Evolutionary conservation across 2,797 vertebrate species (phyloP), one percentile per base, ranked within the genome.

Genomic region (Enteromius mattozi): DNA sequence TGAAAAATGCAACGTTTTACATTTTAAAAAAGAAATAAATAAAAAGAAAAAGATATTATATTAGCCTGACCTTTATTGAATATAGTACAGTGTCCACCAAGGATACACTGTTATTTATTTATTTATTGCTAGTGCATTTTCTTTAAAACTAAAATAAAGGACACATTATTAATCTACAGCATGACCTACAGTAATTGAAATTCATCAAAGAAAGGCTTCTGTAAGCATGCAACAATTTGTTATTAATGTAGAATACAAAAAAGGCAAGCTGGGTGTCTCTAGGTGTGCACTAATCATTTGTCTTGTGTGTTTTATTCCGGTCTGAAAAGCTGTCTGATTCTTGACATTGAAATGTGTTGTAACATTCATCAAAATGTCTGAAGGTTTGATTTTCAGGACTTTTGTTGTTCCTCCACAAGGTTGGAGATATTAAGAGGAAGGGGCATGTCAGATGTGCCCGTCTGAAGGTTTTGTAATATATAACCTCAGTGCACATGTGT

Each of bases 321-420:
- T 78, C 63, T 81, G 82, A 84, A 84, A 80, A 71, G 72, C 77
- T 80, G 76, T 80, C 77, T 37, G 37, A 83, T 76, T 80, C 45
- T 56, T 70, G 71, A 59, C 83, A 80, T 45, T 78, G 82, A 74
- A 83, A 83, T 70, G 4, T 71, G 65, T 80, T 63, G 63, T 24
- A 54, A 54, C 76, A 83, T 88, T 83, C 81, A 83, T 88, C 83
- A 87, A 85, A 87, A 66, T 56, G 42, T 30, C 82, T 17, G 12
- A 65, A 61, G 87, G 69, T 81, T 88, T 82, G 81, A 69, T 68
- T 81, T 80, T 70, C 16, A 14, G n/a, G 83, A 79, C 74, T 86
- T 79, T 21, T 69, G 72, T 84, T 85, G 85, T 80, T 76, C 27
- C 79, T 83, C 51, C 24, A 81, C 71, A 78, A 76, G 54, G 80